Percentiles rank a stretch among this genome's conserved stretches.
Conservation (phyloP, 2,113 vertebrate genomes). For the Fukomys damarensis region DNA sequence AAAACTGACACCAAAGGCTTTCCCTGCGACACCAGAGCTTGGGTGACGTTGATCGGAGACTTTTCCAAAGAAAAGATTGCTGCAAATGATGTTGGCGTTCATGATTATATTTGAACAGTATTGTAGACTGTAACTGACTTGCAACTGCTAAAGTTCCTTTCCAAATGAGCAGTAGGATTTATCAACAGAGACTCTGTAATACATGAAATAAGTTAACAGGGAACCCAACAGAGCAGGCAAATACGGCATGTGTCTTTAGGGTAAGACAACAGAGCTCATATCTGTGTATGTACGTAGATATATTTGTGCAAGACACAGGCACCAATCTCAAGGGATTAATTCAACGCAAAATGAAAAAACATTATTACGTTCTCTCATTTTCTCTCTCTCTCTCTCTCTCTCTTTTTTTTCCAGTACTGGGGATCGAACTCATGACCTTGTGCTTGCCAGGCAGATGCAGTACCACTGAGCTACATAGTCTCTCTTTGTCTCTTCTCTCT, state of each 20-base stretch:
- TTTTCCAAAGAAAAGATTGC: neutral
- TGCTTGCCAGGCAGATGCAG: too few relatives aligned
- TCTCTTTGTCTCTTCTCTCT: too few relatives aligned
- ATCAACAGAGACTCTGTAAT: neutral
- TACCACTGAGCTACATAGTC: too few relatives aligned
- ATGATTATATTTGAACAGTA: neutral
- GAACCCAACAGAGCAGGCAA: neutral
- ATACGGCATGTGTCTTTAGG: neutral
- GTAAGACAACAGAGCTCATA: neutral
- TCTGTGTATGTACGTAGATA: too few relatives aligned
- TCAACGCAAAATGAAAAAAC: neutral
- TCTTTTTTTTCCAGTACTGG: too few relatives aligned
- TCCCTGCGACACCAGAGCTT: neutral
- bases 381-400: too few relatives aligned
- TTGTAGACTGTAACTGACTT: neutral
- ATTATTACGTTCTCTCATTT: neutral
- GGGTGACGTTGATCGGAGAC: neutral
- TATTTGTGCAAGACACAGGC: neutral
- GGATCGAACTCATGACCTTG: too few relatives aligned
- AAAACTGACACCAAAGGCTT: neutral
- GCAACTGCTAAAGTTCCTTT: neutral
- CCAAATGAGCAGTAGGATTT: neutral
- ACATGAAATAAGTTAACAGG: constrained; percentile 72
- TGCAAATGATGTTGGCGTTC: neutral
- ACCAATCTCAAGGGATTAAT: constrained; percentile 27